Evolutionary conservation across 2,888 invertebrate genomes (phyloP).

Genomic region (Iselma pallidipennis): DNA sequence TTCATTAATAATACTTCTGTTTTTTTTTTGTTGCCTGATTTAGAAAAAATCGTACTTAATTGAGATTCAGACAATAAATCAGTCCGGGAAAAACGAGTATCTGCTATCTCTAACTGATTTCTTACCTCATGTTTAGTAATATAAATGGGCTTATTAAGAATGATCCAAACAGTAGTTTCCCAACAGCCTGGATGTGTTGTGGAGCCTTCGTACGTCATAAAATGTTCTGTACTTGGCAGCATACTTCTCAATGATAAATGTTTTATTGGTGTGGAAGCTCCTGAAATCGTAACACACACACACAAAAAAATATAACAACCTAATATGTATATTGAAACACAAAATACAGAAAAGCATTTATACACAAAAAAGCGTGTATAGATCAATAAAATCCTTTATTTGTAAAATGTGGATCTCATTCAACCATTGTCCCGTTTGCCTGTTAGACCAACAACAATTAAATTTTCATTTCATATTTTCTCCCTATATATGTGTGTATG

Average conservation of each 20-base stretch:
- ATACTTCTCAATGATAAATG: conserved; percentile 84
- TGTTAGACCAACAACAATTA: neutral
- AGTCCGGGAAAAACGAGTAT: conserved; percentile 6
- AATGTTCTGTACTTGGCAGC: conserved; percentile 89
- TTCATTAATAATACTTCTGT: too few relatives aligned
- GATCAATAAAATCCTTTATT: neutral
- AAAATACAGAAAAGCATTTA: neutral
- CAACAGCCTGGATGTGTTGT: conserved; percentile 98
- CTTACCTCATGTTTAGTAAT: conserved; percentile 93
- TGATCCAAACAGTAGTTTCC: conserved; percentile 99
- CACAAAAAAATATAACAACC: conserved; percentile 16
- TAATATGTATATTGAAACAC: too few relatives aligned
- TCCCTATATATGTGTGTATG: too few relatives aligned
- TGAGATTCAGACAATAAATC: conserved; percentile 11
- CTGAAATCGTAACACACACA: conserved; percentile 61
- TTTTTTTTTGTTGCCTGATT: too few relatives aligned
- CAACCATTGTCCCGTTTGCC: neutral
- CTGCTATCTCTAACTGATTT: conserved; percentile 15
- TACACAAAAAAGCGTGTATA: neutral
- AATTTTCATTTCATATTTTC: neutral
- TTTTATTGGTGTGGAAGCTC: conserved; percentile 79
- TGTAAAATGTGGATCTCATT: neutral
- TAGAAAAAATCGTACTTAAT: conserved; percentile 7
- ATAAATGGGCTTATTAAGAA: conserved; percentile 97
- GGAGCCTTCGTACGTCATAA: conserved; percentile 98